Base-by-base conservation (phyloP, 2,113 vertebrate species). In the Cygnus buccinator region DNA sequence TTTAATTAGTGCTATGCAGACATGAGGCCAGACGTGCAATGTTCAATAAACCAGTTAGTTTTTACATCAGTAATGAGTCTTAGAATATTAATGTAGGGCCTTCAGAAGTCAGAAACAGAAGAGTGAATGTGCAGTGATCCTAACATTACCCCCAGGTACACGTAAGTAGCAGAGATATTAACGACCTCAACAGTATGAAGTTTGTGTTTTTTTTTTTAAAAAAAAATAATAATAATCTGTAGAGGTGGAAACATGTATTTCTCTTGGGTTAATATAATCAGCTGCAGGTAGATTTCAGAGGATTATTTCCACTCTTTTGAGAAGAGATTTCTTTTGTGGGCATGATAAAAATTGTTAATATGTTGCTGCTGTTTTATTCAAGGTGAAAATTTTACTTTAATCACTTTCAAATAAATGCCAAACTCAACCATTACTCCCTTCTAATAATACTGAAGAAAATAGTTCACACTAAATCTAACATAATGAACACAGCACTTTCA, bases 321-420 rank as follows among this genome's bases (percentile, higher is more conserved):
- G 91, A 97, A 97, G 74, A 94, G 92, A 94, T 96, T 98, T 94
- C 94, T 95, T 94, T 97, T 96, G 82, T 97, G 82, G 82, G 94
- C 93, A 95, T 96, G 97, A 96, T 97, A 91, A 97, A 98, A 97
- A 98, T 96, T 95, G 93, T 93, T 97, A 98, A 93, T 96, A 62
- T 91, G 89, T 95, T 97, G 73, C 84, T 95, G 54, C 84, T 94
- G 67, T 81, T 97, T 97, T 94, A 97, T 97, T 96, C 94, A 97
- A 97, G 83, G 95, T 96, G 92, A 97, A 98, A 98, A 96, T 97
- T 97, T 96, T 77, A 95, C 93, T 97, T 98, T 95, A 97, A 97
- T 98, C 87, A 93, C 89, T 98, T 97, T 97, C 92, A 97, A 96
- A 94, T 97, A 97, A 96, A 97, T 94, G 84, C 72, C 76, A 96